phyloP scores from a whole-genome alignment of 2,113 vertebrate genomes.

The Galbula dea region DNA sequence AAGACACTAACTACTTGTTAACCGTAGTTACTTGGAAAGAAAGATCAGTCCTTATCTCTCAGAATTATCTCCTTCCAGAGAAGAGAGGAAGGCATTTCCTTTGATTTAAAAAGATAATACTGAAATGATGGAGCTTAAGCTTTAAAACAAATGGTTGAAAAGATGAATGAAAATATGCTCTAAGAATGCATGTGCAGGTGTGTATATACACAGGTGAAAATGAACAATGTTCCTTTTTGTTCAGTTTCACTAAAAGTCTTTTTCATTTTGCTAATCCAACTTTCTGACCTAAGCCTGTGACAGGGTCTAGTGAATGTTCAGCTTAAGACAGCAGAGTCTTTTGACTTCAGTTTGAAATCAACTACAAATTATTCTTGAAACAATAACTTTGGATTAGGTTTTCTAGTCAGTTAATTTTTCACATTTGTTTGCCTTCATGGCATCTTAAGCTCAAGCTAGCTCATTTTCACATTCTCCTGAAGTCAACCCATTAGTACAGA shows the following conservation, averaged over 20 bases:
- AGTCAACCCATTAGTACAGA: neutral
- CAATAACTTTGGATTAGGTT: neutral
- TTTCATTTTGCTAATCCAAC: neutral
- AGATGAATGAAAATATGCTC: neutral
- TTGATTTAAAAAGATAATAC: neutral
- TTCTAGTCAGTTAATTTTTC: neutral
- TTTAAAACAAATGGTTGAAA: neutral
- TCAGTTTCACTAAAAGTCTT: neutral
- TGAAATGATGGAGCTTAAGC: neutral
- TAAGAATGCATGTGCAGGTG: neutral
- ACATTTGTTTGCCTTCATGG: neutral
- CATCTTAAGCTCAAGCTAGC: neutral
- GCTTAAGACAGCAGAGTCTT: neutral
- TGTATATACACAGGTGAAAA: neutral
- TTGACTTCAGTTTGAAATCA: neutral
- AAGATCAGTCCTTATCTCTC: neutral
- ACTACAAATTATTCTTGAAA: neutral
- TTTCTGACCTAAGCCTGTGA: neutral
- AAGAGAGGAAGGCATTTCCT: neutral
- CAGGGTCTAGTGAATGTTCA: neutral
- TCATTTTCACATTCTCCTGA: neutral
- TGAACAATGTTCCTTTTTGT: accelerated
- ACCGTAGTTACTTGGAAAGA: neutral
- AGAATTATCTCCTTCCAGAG: neutral
- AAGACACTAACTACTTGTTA: neutral